phyloP scores from a whole-genome alignment of 2,797 vertebrate species.

The Pristis pectinata region DNA sequence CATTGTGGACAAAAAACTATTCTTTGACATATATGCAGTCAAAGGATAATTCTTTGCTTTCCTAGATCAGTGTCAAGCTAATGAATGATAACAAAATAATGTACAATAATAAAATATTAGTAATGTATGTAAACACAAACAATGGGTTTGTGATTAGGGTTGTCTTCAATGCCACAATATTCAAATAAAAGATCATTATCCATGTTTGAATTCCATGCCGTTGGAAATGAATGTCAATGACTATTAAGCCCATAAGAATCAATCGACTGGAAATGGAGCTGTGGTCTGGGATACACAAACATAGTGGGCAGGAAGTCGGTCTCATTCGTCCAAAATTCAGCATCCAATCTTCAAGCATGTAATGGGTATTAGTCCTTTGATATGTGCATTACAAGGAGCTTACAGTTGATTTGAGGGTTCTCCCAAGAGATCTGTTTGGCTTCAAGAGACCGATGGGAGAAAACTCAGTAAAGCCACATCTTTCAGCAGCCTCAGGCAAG shows the following conservation, averaged over 20 bases:
- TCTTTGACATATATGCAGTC: too few species aligned
- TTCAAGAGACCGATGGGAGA: not conserved
- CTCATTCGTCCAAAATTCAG: not conserved
- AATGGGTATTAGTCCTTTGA: not conserved
- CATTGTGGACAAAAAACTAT: too few species aligned
- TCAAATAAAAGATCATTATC: not conserved
- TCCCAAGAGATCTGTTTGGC: not conserved
- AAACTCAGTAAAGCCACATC: not conserved
- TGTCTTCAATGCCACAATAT: not conserved
- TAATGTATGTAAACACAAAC: not conserved
- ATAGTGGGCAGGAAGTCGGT: not conserved
- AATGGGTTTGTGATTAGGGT: not conserved
- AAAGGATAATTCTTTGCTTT: too few species aligned
- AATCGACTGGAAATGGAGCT: not conserved
- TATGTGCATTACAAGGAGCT: not conserved
- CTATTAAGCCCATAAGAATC: not conserved
- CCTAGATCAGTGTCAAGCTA: too few species aligned
- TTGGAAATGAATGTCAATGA: not conserved
- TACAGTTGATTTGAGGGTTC: not conserved
- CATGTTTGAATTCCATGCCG: not conserved
- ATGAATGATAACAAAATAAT: too few species aligned
- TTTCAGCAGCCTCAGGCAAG: not conserved
- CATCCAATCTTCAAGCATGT: not conserved
- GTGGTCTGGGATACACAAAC: not conserved
- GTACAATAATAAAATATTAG: not conserved